These are phyloP conservation scores for Laodelphax striatellus DNA, from an alignment of 1,140 invertebrate genomes.

Conservation along the genomic window DNA sequence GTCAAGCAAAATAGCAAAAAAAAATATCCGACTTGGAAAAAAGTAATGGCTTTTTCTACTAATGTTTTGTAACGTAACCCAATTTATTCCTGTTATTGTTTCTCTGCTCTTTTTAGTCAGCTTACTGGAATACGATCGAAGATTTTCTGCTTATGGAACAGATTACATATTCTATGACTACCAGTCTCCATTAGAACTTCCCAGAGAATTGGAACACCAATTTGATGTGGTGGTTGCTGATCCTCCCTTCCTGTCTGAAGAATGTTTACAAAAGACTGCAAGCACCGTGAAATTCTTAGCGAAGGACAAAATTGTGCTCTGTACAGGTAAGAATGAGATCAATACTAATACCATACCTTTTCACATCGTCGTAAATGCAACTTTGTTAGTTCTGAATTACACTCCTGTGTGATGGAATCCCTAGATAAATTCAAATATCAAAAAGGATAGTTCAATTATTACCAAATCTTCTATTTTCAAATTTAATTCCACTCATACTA, in stretches of 20 bases:
- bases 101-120: constrained; percentile 43
- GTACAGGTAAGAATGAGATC: constrained; percentile 53
- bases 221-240: constrained; percentile 86
- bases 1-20: no score
- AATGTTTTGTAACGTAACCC: no score
- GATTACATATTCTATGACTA: constrained; percentile 87
- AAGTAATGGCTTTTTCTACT: no score
- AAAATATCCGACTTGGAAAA: no score
- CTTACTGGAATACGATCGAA: constrained; percentile 68
- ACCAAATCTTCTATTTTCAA: constrained; percentile 11
- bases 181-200: constrained; percentile 60
- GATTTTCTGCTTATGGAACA: constrained; percentile 66
- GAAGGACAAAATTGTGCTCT: constrained; percentile 75
- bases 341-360: no score
- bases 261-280: constrained; percentile 79
- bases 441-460: neutral
- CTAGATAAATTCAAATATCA: neutral
- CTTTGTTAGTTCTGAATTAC: constrained; percentile 1
- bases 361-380: constrained; percentile 1
- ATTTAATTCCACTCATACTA: no score
- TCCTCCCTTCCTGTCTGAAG: constrained; percentile 87
- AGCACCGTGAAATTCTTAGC: constrained; percentile 63
- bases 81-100: no score
- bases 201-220: constrained; percentile 39
- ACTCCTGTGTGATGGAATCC: no score